Evolutionary conservation across 1,140 invertebrate species (phyloP), one percentile per base, ranked within the genome.

Genomic region (Heliconius congener): DNA sequence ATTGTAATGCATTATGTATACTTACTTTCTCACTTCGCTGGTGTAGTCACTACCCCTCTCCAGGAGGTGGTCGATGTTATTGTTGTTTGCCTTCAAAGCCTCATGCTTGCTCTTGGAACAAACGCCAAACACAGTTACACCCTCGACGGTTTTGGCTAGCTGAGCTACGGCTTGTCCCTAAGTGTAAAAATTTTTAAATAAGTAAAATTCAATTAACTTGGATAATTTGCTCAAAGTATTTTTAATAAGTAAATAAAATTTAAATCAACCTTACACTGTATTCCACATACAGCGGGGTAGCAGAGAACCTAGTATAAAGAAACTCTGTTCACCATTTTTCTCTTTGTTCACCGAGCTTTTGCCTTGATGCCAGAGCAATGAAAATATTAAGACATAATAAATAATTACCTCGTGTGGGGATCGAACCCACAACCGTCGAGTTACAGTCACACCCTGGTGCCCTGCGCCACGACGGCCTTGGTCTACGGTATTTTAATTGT

Each of bases 91-190:
- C 90, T 97, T 97, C 71, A 98, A 94, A 11, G 96, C 95, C 87
- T 98, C 98, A 85, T 98, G 97, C 94, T 98, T 99, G 84, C 95
- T 95, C 90, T 97, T 97, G 34, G 97, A 98, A 87, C 97, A 98
- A 1, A 98, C 97, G 16, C 98, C 98, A 92, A 98, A 97, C 39
- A 98, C 96, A 8, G 96, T 97, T 13, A 98, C 96, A 86, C 98
- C 96, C 13, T 96, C 95, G n/a, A 98, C 96, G 0, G 97, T 98
- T 94, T 97, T 97, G 52, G 96, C 96, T 66, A 98, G 94, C 91
- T 98, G 98, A 34, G 96, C 96, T 11, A 98, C 95, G 3, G 98
- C 98, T 94, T 97, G 97, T 74, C 98, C 98, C 97, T 98, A 78
- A 70, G 27, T 27, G 9, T 30, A 66, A 66, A 4, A 66, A 27